Percentiles rank a stretch among this genome's conserved stretches.
These are phyloP conservation scores for Piscicola geometra DNA, from an alignment of 2,888 invertebrate genomes.

Conservation along the genomic window DNA sequence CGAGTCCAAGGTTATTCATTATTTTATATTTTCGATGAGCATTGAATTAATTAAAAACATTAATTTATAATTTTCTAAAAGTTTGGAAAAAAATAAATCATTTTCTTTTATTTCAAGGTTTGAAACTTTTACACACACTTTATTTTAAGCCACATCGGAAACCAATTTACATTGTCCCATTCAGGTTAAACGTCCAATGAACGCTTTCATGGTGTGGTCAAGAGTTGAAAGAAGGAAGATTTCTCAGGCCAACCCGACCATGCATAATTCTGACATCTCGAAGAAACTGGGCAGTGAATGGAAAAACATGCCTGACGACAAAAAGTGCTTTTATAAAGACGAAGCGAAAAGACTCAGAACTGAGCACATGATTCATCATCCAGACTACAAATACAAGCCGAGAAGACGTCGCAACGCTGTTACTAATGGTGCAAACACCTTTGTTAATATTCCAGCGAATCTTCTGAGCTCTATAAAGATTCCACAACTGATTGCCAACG, in stretches of 20 bases:
- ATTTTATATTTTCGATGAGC: neutral
- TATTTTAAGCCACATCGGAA: no score
- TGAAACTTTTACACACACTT: no score
- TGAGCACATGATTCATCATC: slow-evolving; percentile 99
- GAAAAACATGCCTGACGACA: slow-evolving; percentile 89
- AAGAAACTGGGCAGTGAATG: slow-evolving; percentile 95
- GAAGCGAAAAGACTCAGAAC: slow-evolving; percentile 94
- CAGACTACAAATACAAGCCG: slow-evolving; percentile 95
- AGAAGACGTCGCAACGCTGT: slow-evolving; percentile 55
- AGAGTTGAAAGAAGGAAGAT: slow-evolving; percentile 92
- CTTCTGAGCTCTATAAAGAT: slow-evolving; percentile 26
- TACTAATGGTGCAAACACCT: slow-evolving; percentile 19
- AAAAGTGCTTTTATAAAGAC: slow-evolving; percentile 96
- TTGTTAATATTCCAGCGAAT: slow-evolving; percentile 31
- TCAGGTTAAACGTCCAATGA: slow-evolving; percentile 92
- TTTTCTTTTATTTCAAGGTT: no score
- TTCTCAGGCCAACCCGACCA: slow-evolving; percentile 98
- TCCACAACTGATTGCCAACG: slow-evolving; percentile 5
- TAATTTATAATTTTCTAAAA: neutral
- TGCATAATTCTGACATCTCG: slow-evolving; percentile 97
- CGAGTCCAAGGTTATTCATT: neutral
- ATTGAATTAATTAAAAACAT: neutral
- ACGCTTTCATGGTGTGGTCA: slow-evolving; percentile 99
- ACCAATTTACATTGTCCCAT: no score
- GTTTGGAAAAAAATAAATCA: neutral